Evolutionary conservation across 2,797 vertebrate genomes (phyloP), one percentile per base, ranked within the genome.

Genomic region (Anabas testudineus): DNA sequence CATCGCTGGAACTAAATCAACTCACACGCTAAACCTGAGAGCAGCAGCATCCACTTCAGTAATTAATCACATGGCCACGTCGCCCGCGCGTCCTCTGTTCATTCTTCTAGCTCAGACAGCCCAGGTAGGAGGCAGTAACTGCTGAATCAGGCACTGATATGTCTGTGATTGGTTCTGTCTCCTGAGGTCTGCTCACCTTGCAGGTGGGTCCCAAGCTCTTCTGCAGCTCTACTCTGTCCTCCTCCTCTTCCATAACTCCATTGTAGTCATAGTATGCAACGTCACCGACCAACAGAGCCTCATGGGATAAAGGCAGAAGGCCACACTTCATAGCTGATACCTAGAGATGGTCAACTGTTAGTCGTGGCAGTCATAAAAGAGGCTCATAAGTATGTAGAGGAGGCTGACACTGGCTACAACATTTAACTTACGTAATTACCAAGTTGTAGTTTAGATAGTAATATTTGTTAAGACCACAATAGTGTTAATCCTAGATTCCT

Each of bases 301-400:
- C 95, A 0, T 97, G 97, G 83, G 97, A 99, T 59, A 99, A 92
- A 0, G 96, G 96, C 75, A 99, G 91, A 58, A 99, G 92, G 61
- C 98, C 98, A 0, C 95, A 95, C 84, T 97, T 98, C 97, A 99
- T 99, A 28, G 97, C 95, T 0, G 98, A 99, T 43, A 99, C 96
- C 98, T 99, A 9, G 16, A 37, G 61, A 84, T 14, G 60, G 52
- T 30, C 24, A 4, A 22, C 18, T 3, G 21, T 78, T 61, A 87
- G 68, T 62, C 0, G 10, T n/a, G 3, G 42, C 22, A 34, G 28
- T 59, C 47, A 74, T 10, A 5, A 37, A 10, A 41, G 21, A 59
- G 26, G 16, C 2, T 70, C 37, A 60, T 10, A 32, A 4, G 32
- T 8, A 32, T 8, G 4, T n/a, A n/a, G n/a, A n/a, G n/a, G n/a